These are phyloP conservation scores for Pentalonia nigronervosa DNA, from an alignment of 1,140 invertebrate genomes.

Conservation along the genomic window DNA sequence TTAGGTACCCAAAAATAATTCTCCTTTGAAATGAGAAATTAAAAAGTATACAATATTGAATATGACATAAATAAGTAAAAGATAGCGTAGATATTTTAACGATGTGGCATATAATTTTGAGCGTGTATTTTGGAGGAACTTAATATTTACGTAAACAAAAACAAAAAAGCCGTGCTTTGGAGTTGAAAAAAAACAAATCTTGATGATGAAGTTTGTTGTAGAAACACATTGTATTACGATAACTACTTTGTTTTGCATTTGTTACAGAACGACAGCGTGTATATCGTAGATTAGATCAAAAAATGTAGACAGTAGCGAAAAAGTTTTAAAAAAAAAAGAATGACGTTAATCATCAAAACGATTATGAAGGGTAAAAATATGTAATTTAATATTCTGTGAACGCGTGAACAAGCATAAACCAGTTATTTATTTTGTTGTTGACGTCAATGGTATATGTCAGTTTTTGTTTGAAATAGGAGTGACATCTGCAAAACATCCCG, in stretches of 20 bases:
- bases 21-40: no score
- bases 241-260: background rate
- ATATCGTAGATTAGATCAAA: background rate
- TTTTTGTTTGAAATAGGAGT: constrained; percentile 15
- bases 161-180: no score
- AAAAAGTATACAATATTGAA: no score
- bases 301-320: background rate
- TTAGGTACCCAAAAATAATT: no score
- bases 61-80: no score
- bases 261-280: background rate
- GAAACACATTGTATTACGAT: background rate
- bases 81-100: no score
- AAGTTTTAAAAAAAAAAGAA: background rate
- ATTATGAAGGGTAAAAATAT: background rate
- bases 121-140: no score
- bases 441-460: background rate
- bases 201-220: background rate
- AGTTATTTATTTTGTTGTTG: background rate
- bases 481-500: background rate
- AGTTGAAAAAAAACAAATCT: no score
- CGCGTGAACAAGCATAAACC: background rate
- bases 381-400: background rate
- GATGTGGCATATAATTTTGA: no score
- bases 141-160: no score
- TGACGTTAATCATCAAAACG: background rate